phyloP scores from a whole-genome alignment of 64 coral and sea anemone genomes.

The Pachyseris speciosa region DNA sequence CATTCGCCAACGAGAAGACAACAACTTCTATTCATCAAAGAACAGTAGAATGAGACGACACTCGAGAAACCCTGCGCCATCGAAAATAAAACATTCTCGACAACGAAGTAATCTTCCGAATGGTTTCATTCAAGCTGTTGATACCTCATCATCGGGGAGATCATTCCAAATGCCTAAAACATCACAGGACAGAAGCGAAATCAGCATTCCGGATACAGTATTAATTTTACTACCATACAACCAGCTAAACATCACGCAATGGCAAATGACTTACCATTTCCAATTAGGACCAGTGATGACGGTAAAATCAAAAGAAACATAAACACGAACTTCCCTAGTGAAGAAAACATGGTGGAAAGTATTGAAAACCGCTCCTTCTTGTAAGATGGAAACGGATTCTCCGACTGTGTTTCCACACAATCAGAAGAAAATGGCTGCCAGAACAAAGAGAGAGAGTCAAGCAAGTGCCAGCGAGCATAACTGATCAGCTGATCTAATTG shows the following conservation, averaged over 20 bases:
- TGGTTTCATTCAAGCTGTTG: conserved; percentile 29
- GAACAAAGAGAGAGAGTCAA: conserved; percentile 67
- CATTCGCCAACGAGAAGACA: conserved; percentile 30
- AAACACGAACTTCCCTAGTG: conserved; percentile 83
- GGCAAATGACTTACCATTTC: conserved; percentile 81
- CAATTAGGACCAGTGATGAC: conserved; percentile 72
- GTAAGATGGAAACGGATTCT: conserved; percentile 97
- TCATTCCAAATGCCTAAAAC: conserved; percentile 90
- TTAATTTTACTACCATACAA: conserved; percentile 40
- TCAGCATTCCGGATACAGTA: conserved; percentile 34
- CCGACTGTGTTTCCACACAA: conserved; percentile 82
- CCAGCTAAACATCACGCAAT: conserved; percentile 69
- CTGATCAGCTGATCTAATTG: conserved; percentile 38
- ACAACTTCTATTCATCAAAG: conserved; percentile 33
- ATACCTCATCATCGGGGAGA: conserved; percentile 48
- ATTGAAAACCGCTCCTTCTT: conserved; percentile 66
- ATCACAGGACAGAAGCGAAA: conserved; percentile 63
- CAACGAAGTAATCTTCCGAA: background rate
- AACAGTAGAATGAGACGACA: conserved; percentile 22
- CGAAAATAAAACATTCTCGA: conserved; percentile 68
- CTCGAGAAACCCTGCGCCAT: conserved; percentile 12
- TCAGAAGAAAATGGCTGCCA: conserved; percentile 93
- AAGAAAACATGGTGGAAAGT: conserved; percentile 82
- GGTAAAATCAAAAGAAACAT: conserved; percentile 84
- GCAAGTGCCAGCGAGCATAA: conserved; percentile 16